Conservation (phyloP, 2,797 vertebrate species). For the Simalia tracyae region DNA sequence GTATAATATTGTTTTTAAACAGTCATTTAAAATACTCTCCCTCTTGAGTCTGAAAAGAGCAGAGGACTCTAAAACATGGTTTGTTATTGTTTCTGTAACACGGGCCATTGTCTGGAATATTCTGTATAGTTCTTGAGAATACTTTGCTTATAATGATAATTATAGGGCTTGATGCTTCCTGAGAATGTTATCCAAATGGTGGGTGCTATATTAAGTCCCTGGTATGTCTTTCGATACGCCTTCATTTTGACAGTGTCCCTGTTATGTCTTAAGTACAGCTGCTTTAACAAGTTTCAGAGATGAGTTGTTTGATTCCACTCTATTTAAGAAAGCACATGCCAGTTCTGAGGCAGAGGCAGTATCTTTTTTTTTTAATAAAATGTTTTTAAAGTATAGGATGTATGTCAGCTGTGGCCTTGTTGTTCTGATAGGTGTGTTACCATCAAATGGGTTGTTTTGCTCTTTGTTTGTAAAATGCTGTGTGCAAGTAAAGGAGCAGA, state of each 20-base stretch:
- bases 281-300: background rate
- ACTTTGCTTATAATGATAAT: background rate
- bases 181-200: background rate
- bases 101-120: background rate
- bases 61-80: background rate
- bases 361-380: no score
- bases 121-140: background rate
- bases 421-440: no score
- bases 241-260: constrained; percentile 25
- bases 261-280: constrained; percentile 12
- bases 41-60: background rate
- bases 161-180: background rate
- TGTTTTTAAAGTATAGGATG: no score
- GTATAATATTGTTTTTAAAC: no score
- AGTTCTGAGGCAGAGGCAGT: background rate
- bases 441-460: no score
- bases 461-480: background rate
- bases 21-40: background rate
- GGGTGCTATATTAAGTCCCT: constrained; percentile 14
- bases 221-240: constrained; percentile 19
- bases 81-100: background rate
- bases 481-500: background rate
- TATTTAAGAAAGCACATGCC: background rate
- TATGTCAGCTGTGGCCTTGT: no score
- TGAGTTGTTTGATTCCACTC: background rate